phyloP scores from a whole-genome alignment of 2,797 vertebrate genomes.

The Phataginus tetradactyla region DNA sequence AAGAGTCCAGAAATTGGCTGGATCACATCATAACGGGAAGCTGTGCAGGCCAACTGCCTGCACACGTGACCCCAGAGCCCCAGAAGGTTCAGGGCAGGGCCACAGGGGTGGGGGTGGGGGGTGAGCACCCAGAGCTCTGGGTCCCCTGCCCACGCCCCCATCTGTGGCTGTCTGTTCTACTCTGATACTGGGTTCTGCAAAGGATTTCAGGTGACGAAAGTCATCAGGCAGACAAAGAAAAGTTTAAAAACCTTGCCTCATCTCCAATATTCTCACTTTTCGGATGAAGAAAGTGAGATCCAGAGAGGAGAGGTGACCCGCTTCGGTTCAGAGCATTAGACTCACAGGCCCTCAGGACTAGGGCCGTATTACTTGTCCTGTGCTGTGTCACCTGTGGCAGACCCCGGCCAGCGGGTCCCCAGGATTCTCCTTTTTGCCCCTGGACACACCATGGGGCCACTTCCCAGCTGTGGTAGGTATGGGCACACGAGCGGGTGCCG shows the following conservation, averaged over 20 bases:
- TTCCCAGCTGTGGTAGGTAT: neutral
- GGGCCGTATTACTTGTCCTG: fast-evolving
- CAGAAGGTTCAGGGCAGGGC: neutral
- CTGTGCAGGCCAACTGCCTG: neutral
- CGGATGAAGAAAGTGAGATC: neutral
- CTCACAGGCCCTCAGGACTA: neutral
- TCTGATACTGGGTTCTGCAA: neutral
- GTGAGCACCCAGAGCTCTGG: neutral
- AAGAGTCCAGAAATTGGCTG: neutral
- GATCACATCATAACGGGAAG: neutral
- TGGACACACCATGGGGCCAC: neutral
- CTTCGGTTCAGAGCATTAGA: neutral
- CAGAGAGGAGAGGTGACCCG: neutral
- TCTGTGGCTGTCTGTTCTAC: neutral
- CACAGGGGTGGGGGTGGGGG: fast-evolving
- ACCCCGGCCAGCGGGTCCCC: neutral
- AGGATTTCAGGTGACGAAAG: neutral
- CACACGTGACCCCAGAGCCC: neutral
- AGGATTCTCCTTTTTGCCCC: neutral
- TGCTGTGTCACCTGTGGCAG: neutral
- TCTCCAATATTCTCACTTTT: neutral
- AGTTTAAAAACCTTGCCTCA: neutral
- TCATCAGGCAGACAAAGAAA: neutral
- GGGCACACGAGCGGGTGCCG: neutral
- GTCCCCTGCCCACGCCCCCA: neutral